A percentile compares a stretch with the other conserved stretches of the same genome.
Conservation (phyloP, 1,140 invertebrate species). For the Lordiphosa collinella region DNA sequence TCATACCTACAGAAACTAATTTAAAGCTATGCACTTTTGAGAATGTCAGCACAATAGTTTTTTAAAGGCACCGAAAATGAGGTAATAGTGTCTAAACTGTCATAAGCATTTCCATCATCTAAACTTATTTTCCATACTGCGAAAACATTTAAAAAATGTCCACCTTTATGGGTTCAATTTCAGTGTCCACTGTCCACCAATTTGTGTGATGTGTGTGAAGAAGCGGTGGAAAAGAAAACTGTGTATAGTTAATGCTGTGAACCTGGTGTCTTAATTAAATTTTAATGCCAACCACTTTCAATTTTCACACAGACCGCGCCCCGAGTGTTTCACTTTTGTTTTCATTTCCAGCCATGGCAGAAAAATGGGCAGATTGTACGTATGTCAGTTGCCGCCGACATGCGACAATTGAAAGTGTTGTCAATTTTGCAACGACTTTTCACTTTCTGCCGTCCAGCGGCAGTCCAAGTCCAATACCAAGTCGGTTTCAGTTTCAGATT, state of each 20-base stretch:
- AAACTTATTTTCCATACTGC: too few species aligned
- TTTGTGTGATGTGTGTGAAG: background rate
- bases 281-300: slow-evolving; percentile 44
- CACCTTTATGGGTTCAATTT: too few species aligned
- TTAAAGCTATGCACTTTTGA: too few species aligned
- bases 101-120: too few species aligned
- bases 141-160: too few species aligned
- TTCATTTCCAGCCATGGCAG: slow-evolving; percentile 22
- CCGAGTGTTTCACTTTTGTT: slow-evolving; percentile 41
- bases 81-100: too few species aligned
- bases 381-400: slow-evolving; percentile 7
- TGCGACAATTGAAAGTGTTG: slow-evolving; percentile 54
- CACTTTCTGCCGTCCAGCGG: slow-evolving; percentile 5
- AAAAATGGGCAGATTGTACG: background rate
- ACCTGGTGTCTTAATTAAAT: slow-evolving; percentile 48
- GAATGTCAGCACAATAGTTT: too few species aligned
- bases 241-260: slow-evolving; percentile 35
- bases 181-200: background rate
- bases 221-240: background rate
- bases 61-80: too few species aligned
- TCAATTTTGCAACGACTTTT: slow-evolving; percentile 35
- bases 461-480: background rate
- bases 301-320: slow-evolving; percentile 12
- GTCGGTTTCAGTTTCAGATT: slow-evolving; percentile 39
- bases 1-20: too few species aligned